Conservation (phyloP, 2,113 vertebrate species). For the Fregetta grallaria region DNA sequence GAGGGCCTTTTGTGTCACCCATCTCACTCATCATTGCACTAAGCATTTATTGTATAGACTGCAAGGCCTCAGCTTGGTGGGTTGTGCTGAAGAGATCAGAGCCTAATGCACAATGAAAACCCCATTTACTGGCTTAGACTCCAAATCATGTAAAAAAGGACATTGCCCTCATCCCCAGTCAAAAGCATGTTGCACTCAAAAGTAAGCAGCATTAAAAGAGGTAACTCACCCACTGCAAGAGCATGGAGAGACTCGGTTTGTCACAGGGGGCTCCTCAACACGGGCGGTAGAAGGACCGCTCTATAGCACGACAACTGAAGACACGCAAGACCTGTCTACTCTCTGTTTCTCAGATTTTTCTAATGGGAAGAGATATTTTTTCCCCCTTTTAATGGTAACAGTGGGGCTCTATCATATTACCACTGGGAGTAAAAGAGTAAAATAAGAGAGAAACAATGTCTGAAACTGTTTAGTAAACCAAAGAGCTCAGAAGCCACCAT, state of each 20-base stretch:
- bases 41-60: background rate
- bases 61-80: background rate
- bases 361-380: background rate
- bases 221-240: background rate
- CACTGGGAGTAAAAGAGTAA: background rate
- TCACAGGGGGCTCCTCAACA: background rate
- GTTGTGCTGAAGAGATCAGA: background rate
- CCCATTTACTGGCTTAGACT: background rate
- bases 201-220: background rate
- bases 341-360: background rate
- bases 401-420: background rate
- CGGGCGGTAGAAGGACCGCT: accelerated
- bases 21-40: background rate
- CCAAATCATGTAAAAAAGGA: background rate
- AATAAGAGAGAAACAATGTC: background rate
- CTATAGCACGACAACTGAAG: background rate
- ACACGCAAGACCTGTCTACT: background rate
- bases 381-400: background rate
- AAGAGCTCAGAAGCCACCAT: background rate
- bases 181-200: background rate
- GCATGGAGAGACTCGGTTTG: background rate
- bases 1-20: background rate
- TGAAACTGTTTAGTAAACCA: background rate
- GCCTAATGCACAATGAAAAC: background rate
- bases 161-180: no score